Conservation (phyloP, 2,113 vertebrate genomes). For the Ammodramus savannarum region DNA sequence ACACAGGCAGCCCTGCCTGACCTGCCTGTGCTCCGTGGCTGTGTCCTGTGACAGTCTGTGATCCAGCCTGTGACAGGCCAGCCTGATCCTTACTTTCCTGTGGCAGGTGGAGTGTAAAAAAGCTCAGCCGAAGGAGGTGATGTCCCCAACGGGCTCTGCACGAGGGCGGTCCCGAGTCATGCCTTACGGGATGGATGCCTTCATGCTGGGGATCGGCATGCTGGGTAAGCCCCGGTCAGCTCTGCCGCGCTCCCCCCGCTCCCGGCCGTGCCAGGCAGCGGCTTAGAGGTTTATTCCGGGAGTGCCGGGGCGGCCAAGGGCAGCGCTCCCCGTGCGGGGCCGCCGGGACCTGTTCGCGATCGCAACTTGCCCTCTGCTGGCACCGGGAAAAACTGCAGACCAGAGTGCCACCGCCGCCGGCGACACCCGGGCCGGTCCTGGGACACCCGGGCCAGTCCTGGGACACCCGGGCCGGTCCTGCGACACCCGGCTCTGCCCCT, state of each 20-base stretch:
- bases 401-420: not conserved
- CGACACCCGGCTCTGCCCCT: not conserved
- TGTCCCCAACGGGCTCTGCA: conserved; percentile 96
- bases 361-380: conserved; percentile 72
- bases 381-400: conserved; percentile 38
- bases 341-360: not conserved
- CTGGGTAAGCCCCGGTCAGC: conserved; percentile 82
- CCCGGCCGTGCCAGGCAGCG: not conserved
- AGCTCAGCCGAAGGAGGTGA: conserved; percentile 99
- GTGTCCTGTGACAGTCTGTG: not conserved
- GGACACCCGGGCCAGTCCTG: not conserved
- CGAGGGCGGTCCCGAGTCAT: conserved; percentile 95
- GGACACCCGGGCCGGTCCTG: no score
- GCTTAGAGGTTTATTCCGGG: not conserved
- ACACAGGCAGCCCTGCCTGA: not conserved
- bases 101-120: conserved; percentile 99
- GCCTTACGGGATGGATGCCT: conserved; percentile 99
- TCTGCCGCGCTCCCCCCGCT: not conserved
- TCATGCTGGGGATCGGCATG: conserved; percentile 99
- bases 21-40: not conserved
- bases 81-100: not conserved
- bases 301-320: not conserved
- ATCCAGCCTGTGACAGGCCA: not conserved
- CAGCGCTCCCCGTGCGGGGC: not conserved
- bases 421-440: not conserved